Conservation (phyloP, 2,888 invertebrate genomes). For the Archips crataeganus region DNA sequence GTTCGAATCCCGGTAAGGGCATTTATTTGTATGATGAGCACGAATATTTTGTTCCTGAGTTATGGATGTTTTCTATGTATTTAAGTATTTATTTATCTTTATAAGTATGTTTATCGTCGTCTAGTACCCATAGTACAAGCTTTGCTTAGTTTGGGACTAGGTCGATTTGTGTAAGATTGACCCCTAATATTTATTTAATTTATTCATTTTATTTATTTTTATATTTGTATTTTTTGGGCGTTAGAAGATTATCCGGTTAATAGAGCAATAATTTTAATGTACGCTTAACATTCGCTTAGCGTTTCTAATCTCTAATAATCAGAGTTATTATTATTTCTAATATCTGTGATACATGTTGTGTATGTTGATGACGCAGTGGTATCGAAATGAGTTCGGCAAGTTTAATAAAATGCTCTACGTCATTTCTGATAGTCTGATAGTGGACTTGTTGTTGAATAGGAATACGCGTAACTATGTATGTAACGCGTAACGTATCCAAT, state of each 20-base stretch:
- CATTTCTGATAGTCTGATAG: constrained; percentile 1
- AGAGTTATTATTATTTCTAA: background rate
- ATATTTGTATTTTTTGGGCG: background rate
- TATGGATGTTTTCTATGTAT: too few species aligned
- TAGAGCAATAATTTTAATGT: background rate
- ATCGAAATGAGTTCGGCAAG: constrained; percentile 25
- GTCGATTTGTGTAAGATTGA: too few species aligned
- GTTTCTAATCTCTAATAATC: constrained; percentile 6
- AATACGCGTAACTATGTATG: too few species aligned
- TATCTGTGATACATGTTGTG: constrained; percentile 29
- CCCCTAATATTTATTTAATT: too few species aligned
- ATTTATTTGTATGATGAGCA: too few species aligned
- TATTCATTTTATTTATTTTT: too few species aligned
- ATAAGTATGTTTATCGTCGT: too few species aligned
- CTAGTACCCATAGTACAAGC: too few species aligned
- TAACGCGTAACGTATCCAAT: constrained; percentile 42
- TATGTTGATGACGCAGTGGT: constrained; percentile 27
- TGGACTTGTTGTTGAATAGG: constrained; percentile 10
- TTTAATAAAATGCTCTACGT: constrained; percentile 9
- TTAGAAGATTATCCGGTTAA: background rate
- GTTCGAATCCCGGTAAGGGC: too few species aligned
- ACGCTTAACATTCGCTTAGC: background rate
- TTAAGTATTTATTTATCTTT: too few species aligned
- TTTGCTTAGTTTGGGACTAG: too few species aligned
- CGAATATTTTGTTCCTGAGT: too few species aligned